phyloP scores from a whole-genome alignment of 1,140 invertebrate genomes.

The Zaprionus nigranus region DNA sequence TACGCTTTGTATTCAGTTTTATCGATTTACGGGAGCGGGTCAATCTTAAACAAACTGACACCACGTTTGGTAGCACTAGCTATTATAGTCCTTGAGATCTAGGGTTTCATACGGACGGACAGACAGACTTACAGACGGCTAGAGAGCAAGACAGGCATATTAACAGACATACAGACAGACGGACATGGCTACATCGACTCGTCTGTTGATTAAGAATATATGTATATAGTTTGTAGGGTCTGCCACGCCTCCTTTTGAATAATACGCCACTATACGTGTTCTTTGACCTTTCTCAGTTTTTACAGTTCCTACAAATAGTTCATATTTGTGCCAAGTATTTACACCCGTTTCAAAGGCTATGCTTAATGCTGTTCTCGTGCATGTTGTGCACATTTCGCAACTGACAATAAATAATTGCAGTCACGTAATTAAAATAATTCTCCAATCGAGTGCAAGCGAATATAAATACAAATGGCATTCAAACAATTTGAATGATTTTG shows the following conservation, averaged over 20 bases:
- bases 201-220: too few species aligned
- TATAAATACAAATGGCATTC: slow-evolving; percentile 47
- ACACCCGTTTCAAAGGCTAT: slow-evolving; percentile 9
- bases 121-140: too few species aligned
- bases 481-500: slow-evolving; percentile 40
- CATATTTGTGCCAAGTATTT: background rate
- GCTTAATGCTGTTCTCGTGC: slow-evolving; percentile 14
- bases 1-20: too few species aligned
- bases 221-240: too few species aligned
- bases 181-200: too few species aligned
- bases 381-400: slow-evolving; percentile 12
- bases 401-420: slow-evolving; percentile 19
- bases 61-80: too few species aligned
- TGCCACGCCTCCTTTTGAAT: background rate
- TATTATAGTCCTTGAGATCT: too few species aligned
- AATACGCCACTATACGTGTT: slow-evolving; percentile 3
- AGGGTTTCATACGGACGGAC: too few species aligned
- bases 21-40: too few species aligned
- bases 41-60: too few species aligned
- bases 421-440: slow-evolving; percentile 36
- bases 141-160: too few species aligned
- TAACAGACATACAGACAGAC: too few species aligned
- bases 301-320: slow-evolving; percentile 2
- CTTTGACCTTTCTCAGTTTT: slow-evolving; percentile 4
- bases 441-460: slow-evolving; percentile 9